Evolutionary conservation across 2,113 vertebrate species (phyloP).

Genomic region (Apteryx mantelli): DNA sequence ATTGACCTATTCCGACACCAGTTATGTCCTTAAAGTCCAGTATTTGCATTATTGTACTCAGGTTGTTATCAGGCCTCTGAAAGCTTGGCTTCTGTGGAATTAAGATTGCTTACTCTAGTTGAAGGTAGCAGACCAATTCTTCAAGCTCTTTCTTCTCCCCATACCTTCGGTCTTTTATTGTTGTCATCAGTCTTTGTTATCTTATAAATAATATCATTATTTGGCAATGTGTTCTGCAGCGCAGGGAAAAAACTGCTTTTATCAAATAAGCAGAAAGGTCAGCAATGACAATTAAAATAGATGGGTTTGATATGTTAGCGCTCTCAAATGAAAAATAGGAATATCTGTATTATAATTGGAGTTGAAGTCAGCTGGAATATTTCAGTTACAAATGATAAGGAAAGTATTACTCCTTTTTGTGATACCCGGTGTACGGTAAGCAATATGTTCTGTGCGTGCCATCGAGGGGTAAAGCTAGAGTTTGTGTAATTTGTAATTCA

Average conservation of each 20-base stretch:
- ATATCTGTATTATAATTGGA: rapidly evolving
- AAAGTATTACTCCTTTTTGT: background rate
- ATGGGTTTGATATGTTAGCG: background rate
- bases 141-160: background rate
- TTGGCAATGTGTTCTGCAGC: background rate
- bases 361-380: background rate
- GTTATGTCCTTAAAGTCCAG: background rate
- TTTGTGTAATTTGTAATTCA: background rate
- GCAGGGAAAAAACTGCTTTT: background rate
- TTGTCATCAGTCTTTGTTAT: background rate
- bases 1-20: background rate
- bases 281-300: background rate
- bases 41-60: background rate
- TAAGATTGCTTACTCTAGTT: background rate
- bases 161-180: background rate
- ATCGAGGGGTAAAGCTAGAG: background rate
- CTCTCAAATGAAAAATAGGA: background rate
- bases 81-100: background rate
- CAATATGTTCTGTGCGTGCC: background rate
- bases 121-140: background rate
- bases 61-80: background rate
- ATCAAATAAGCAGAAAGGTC: background rate
- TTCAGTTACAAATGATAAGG: background rate
- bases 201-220: background rate
- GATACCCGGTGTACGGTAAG: rapidly evolving